Evolutionary conservation across 2,113 vertebrate species (phyloP), one percentile per base, ranked within the genome.

Genomic region (Nestor notabilis): DNA sequence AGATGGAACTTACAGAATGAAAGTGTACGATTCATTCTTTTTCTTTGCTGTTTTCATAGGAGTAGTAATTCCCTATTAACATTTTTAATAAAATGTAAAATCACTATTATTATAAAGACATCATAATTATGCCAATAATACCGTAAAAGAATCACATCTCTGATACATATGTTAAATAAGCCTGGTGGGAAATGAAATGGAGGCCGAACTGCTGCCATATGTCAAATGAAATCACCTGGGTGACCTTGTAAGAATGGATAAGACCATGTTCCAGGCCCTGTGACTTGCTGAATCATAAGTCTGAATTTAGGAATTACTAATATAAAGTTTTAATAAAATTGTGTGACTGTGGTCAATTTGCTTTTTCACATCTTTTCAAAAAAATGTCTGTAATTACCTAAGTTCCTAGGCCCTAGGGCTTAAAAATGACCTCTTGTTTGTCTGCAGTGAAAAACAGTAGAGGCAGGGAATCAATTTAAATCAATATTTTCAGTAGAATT

Each of bases 61-160:
- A 86, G 17, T 17, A 69, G 52, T 83, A 83, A 90, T 97, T 77
- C 25, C 24, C 61, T 89, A 93, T 94, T 97, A 95, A 96, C 91
- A 19, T 69, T 96, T 96, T 92, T 92, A 89, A 91, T 94, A 94
- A 95, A 96, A 93, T 91, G 61, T 87, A 91, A 96, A 94, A 94
- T 91, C 88, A 91, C 82, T 97, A 82, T 94, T 90, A 95, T 96
- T 93, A 95, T 90, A 82, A 93, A 94, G 81, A 78, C 90, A 97
- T 96, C 95, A 95, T 96, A 97, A 96, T 97, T 94, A 95, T 84
- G 76, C 82, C 96, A 97, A 87, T 95, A 96, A 93, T 85, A 81
- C 87, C 94, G 86, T 95, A 95, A 93, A 68, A 95, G 88, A 97
- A 95, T 78, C 96, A 94, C 82, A 90, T 83, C 76, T 97, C 83